Evolutionary conservation across 2,113 vertebrate species (phyloP).

Genomic region (Oncorhynchus keta): DNA sequence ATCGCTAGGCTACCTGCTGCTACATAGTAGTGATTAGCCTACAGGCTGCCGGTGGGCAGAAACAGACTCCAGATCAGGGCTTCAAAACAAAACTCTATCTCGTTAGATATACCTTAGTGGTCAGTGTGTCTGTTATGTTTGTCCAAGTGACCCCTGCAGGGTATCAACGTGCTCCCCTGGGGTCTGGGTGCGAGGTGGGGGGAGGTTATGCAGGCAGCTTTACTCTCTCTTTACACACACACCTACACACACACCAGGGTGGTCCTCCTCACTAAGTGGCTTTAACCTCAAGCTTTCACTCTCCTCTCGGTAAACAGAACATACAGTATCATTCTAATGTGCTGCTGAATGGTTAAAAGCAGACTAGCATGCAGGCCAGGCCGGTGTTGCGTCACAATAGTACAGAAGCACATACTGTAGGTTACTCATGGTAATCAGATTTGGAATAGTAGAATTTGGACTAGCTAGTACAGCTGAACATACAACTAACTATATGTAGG

Average conservation of each 20-base stretch:
- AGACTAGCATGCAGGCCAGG: slow-evolving; percentile 20
- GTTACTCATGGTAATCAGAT: slow-evolving; percentile 39
- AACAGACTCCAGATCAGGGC: no score
- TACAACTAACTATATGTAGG: neutral
- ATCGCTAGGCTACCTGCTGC: no score
- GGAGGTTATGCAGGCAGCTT: slow-evolving; percentile 29
- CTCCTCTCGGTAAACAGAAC: slow-evolving; percentile 50
- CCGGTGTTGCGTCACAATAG: slow-evolving; percentile 48
- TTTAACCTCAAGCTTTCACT: slow-evolving; percentile 55
- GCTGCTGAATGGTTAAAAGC: slow-evolving; percentile 45
- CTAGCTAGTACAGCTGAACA: slow-evolving; percentile 46
- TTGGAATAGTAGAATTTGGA: neutral
- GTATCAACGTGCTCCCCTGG: slow-evolving; percentile 29
- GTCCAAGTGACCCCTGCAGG: slow-evolving; percentile 21
- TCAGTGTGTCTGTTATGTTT: slow-evolving; percentile 15
- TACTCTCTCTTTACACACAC: slow-evolving; percentile 22
- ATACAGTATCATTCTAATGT: slow-evolving; percentile 55
- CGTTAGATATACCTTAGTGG: slow-evolving; percentile 21
- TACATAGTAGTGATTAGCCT: no score
- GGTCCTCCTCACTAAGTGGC: slow-evolving; percentile 52
- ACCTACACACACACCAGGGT: slow-evolving; percentile 46
- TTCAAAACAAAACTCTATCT: neutral
- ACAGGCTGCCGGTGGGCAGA: no score
- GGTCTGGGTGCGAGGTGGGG: slow-evolving; percentile 32
- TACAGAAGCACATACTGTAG: slow-evolving; percentile 39